Conservation (phyloP, 2,888 invertebrate genomes). For the Ceriagrion tenellum region DNA sequence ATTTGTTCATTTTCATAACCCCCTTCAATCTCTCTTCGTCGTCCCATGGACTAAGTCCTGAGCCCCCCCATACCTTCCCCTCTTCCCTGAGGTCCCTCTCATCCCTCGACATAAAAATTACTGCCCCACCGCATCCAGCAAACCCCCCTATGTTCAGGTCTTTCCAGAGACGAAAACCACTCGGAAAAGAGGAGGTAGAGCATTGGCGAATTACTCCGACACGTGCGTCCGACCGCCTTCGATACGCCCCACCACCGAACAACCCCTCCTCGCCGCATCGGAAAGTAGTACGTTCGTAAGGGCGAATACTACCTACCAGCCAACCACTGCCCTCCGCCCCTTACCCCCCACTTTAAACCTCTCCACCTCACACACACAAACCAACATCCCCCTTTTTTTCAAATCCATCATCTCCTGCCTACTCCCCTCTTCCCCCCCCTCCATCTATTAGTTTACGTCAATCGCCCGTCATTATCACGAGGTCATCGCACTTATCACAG, state of each 20-base stretch:
- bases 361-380: too few relatives aligned
- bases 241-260: neutral
- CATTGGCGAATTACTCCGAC: neutral
- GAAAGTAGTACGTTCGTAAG: neutral
- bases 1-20: too few relatives aligned
- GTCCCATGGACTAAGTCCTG: too few relatives aligned
- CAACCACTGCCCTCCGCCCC: neutral
- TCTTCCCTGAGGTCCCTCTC: too few relatives aligned
- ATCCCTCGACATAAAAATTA: too few relatives aligned
- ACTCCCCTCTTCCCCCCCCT: neutral
- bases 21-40: too few relatives aligned
- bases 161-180: neutral
- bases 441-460: slow-evolving; percentile 37
- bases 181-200: neutral
- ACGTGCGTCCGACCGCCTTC: neutral
- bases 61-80: too few relatives aligned
- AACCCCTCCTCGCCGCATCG: neutral
- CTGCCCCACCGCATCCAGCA: neutral
- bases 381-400: neutral
- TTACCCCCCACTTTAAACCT: too few relatives aligned
- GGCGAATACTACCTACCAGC: neutral
- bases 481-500: slow-evolving; percentile 61
- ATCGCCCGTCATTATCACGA: slow-evolving; percentile 63
- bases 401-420: neutral
- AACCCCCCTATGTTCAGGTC: neutral